A percentile compares a stretch with the other conserved stretches of the same genome.
These are phyloP conservation scores for Cydia strobilella DNA, from an alignment of 1,140 invertebrate species.

Conservation along the genomic window DNA sequence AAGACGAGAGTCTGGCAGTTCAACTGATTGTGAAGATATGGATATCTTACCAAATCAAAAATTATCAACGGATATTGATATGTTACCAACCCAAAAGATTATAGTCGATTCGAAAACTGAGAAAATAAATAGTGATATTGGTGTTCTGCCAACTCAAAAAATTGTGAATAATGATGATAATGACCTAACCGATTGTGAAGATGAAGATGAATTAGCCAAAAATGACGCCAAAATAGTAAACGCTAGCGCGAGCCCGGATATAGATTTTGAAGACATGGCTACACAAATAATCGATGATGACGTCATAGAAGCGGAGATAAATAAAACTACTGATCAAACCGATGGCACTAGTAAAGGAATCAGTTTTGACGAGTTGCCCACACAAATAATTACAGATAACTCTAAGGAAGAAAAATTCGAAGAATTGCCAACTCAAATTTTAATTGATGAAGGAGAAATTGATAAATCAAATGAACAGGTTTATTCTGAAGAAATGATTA, in stretches of 20 bases:
- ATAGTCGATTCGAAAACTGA: background rate
- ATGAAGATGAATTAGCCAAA: constrained; percentile 54
- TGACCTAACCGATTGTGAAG: constrained; percentile 63
- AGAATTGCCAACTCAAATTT: constrained; percentile 46
- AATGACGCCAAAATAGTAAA: constrained; percentile 33
- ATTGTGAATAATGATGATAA: constrained; percentile 40
- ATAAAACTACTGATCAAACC: constrained; percentile 13
- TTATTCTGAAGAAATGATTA: constrained; percentile 37
- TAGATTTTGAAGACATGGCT: constrained; percentile 46
- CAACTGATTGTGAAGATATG: constrained; percentile 64
- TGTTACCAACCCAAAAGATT: constrained; percentile 28
- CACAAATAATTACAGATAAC: constrained; percentile 50
- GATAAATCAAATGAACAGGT: constrained; percentile 32
- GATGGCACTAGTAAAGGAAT: constrained; percentile 22
- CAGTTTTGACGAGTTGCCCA: constrained; percentile 50
- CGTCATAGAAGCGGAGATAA: constrained; percentile 22
- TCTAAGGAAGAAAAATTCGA: constrained; percentile 42
- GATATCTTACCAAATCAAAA: constrained; percentile 54
- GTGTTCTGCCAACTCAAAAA: constrained; percentile 52
- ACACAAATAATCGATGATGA: constrained; percentile 35
- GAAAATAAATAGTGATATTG: constrained; percentile 41
- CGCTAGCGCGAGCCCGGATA: background rate
- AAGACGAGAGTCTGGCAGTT: constrained; percentile 46
- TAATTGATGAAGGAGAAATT: constrained; percentile 14
- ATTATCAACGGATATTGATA: constrained; percentile 33